phyloP scores from a whole-genome alignment of 2,797 vertebrate genomes.

The Channa striata region DNA sequence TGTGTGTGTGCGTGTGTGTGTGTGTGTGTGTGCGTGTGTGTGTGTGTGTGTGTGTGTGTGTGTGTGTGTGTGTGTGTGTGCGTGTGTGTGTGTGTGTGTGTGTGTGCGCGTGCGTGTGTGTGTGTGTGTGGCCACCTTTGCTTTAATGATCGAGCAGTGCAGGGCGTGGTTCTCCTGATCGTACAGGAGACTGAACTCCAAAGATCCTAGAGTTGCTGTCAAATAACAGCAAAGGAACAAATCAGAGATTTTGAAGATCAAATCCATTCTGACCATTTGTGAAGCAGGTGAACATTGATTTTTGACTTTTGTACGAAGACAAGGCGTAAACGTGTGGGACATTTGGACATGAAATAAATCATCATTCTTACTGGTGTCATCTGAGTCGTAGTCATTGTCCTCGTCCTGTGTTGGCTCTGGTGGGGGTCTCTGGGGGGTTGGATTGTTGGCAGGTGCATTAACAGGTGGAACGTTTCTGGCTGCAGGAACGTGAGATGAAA shows the following conservation, averaged over 20 bases:
- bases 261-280: background rate
- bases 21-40: background rate
- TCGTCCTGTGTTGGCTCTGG: constrained; percentile 77
- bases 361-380: constrained; percentile 88
- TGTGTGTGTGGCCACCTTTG: constrained; percentile 84
- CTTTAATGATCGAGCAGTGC: constrained; percentile 91
- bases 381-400: constrained; percentile 93
- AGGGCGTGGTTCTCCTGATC: constrained; percentile 89
- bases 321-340: background rate
- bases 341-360: background rate
- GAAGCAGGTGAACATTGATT: constrained; percentile 25
- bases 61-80: background rate
- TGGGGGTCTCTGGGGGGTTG: constrained; percentile 52
- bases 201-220: constrained; percentile 90
- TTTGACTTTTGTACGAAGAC: background rate
- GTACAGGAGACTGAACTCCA: constrained; percentile 94
- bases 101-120: background rate
- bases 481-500: constrained; percentile 22
- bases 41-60: background rate
- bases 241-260: background rate
- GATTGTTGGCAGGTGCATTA: constrained; percentile 61
- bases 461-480: constrained; percentile 29
- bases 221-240: constrained; percentile 25
- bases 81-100: background rate
- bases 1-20: background rate